Evolutionary conservation across 2,888 invertebrate species (phyloP).

Genomic region (Hydriomena furcata): DNA sequence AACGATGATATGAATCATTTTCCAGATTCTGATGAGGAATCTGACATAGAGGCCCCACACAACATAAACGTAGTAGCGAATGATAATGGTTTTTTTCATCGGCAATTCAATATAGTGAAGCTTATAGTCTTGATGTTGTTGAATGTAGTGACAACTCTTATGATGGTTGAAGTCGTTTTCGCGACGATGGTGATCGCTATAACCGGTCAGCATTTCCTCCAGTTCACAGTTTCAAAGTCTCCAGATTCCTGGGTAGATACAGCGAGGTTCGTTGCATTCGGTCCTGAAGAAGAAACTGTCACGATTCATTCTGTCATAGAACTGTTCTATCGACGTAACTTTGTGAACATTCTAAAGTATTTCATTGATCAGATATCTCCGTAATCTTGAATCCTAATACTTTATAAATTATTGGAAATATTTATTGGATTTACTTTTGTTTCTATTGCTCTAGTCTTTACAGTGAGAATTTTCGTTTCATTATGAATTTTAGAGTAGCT

Average conservation of each 20-base stretch:
- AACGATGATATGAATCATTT: constrained; percentile 7
- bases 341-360: constrained; percentile 56
- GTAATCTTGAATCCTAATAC: too few species aligned
- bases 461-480: constrained; percentile 1
- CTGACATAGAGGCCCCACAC: constrained; percentile 1
- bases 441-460: constrained; percentile 20
- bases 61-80: constrained; percentile 21
- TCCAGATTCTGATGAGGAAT: constrained; percentile 8
- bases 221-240: constrained; percentile 49
- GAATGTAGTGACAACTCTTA: constrained; percentile 48
- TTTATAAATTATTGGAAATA: too few species aligned
- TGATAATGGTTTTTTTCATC: constrained; percentile 31
- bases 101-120: constrained; percentile 45
- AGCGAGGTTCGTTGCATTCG: constrained; percentile 42
- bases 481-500: too few species aligned
- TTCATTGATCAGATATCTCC: constrained; percentile 39
- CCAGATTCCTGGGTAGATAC: constrained; percentile 53
- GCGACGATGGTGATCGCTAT: constrained; percentile 45
- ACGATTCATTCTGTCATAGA: constrained; percentile 55
- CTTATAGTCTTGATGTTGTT: constrained; percentile 50
- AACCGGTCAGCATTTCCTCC: constrained; percentile 55
- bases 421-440: background rate
- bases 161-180: constrained; percentile 53
- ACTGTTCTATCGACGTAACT: constrained; percentile 50
- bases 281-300: constrained; percentile 51